Percentiles rank a stretch among this genome's conserved stretches.
Evolutionary conservation across 2,888 invertebrate genomes (phyloP).

Genomic region (Philereme vetulata): DNA sequence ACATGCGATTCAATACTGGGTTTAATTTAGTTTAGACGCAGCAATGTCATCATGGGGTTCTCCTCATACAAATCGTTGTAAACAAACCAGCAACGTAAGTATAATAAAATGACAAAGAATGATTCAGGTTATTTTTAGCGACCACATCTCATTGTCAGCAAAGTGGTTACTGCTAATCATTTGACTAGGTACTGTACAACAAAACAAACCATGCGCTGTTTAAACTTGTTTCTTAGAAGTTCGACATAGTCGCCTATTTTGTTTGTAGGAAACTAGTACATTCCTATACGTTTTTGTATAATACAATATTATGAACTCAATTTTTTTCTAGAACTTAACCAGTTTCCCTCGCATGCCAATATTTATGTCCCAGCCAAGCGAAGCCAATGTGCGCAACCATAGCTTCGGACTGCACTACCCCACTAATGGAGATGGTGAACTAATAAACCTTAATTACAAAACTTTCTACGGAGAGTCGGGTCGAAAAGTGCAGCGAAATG

Average conservation of each 20-base stretch:
- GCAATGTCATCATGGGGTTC: too few relatives aligned
- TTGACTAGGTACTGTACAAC: not conserved
- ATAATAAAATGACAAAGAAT: not conserved
- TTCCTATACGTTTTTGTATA: too few relatives aligned
- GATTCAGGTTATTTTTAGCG: not conserved
- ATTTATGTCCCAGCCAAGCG: conserved; percentile 6
- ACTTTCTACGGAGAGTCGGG: conserved; percentile 71
- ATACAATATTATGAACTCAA: too few relatives aligned
- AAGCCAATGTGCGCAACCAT: conserved; percentile 10
- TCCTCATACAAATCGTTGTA: not conserved
- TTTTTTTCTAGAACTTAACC: too few relatives aligned
- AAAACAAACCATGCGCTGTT: too few relatives aligned
- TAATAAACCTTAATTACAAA: conserved; percentile 40
- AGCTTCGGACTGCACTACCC: conserved; percentile 7
- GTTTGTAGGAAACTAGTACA: too few relatives aligned
- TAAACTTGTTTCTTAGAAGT: too few relatives aligned
- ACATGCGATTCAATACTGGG: too few relatives aligned
- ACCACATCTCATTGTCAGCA: not conserved
- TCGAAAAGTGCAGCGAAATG: conserved; percentile 67
- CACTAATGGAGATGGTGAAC: conserved; percentile 15
- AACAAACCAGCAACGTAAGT: not conserved
- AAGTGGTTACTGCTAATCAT: not conserved
- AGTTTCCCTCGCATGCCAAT: conserved; percentile 1
- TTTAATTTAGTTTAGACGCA: too few relatives aligned
- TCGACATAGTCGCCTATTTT: too few relatives aligned